These are phyloP conservation scores for Hafferia zeledoni DNA, from an alignment of 2,797 vertebrate genomes.

Conservation along the genomic window DNA sequence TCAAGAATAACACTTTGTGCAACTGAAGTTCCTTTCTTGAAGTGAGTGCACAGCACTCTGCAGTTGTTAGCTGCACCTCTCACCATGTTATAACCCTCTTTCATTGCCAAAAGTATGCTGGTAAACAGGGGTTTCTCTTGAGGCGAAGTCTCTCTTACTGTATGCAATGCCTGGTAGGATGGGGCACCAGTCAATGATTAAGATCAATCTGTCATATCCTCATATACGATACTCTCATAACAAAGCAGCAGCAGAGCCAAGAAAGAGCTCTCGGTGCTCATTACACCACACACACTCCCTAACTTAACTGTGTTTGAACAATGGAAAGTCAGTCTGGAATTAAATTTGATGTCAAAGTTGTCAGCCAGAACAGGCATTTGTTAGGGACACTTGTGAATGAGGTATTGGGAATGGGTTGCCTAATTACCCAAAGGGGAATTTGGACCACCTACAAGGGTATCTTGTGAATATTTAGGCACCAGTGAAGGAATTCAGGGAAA, in stretches of 20 bases:
- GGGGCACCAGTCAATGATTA: not conserved
- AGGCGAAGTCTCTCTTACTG: not conserved
- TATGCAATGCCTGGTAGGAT: not conserved
- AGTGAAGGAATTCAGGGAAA: not conserved
- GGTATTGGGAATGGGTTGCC: not conserved
- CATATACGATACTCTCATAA: fast-evolving
- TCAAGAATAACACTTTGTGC: not conserved
- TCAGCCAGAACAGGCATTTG: not conserved
- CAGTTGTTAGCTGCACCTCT: not conserved
- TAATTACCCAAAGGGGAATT: not conserved
- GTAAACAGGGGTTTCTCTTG: not conserved
- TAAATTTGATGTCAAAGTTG: not conserved
- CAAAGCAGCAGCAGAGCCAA: not conserved
- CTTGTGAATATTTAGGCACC: not conserved
- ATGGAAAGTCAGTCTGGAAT: not conserved
- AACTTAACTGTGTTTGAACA: not conserved
- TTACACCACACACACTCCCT: not conserved
- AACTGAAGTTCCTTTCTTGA: not conserved
- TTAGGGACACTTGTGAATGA: not conserved
- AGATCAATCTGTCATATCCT: not conserved
- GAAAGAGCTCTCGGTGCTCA: not conserved
- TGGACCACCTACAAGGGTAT: not conserved
- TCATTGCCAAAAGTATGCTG: not conserved
- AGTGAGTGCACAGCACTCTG: not conserved
- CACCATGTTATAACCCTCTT: not conserved